These are phyloP conservation scores for Clamator glandarius DNA, from an alignment of 2,797 vertebrate genomes.

Conservation along the genomic window DNA sequence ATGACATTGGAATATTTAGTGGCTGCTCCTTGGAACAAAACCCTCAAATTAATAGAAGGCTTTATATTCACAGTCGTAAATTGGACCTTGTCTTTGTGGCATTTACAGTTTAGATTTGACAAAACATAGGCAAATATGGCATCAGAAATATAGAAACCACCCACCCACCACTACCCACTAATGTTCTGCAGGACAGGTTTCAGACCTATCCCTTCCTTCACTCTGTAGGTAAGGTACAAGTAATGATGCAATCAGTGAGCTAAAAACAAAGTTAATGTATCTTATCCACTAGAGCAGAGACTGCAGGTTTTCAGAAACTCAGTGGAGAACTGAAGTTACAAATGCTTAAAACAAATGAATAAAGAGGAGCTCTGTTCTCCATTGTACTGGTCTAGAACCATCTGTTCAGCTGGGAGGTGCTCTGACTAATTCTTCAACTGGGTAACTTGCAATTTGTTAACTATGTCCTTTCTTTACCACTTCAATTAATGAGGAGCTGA, in stretches of 20 bases:
- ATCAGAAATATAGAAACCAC: background rate
- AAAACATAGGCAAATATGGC: background rate
- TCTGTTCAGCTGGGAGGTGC: background rate
- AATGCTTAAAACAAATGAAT: background rate
- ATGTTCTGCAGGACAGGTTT: background rate
- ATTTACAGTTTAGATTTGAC: background rate
- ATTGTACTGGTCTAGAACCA: background rate
- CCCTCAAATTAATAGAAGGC: too few relatives aligned
- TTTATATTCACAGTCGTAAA: background rate
- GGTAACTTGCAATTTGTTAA: background rate
- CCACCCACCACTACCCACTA: background rate
- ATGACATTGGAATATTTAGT: background rate
- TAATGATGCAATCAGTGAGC: background rate
- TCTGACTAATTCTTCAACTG: background rate
- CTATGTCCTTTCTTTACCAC: accelerated
- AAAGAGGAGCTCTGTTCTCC: background rate
- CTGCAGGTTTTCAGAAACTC: background rate
- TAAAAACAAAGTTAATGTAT: background rate
- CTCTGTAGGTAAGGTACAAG: background rate
- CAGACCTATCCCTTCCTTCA: background rate
- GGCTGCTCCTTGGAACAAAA: background rate
- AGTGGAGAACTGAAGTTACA: background rate
- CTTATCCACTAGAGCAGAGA: background rate
- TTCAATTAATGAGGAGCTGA: background rate
- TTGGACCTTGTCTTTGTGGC: background rate